phyloP scores from a whole-genome alignment of 2,888 invertebrate species.

The Tortricodes alternella region DNA sequence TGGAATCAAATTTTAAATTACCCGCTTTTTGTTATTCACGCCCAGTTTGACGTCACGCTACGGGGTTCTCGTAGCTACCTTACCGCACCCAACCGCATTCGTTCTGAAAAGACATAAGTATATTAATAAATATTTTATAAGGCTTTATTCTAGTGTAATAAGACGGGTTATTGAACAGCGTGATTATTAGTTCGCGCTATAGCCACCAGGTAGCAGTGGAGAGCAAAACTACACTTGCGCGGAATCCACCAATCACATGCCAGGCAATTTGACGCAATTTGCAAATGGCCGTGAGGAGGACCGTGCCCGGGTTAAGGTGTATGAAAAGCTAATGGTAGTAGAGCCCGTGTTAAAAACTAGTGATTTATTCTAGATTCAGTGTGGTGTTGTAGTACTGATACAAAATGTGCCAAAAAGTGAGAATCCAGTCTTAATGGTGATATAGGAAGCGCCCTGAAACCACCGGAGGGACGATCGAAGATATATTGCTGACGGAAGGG shows the following conservation, averaged over 20 bases:
- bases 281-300: constrained; percentile 83
- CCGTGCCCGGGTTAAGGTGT: constrained; percentile 72
- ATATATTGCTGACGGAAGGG: constrained; percentile 78
- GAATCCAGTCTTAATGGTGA: constrained; percentile 79
- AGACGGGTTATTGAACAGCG: constrained; percentile 41
- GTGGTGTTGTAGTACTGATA: constrained; percentile 71
- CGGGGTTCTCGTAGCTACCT: constrained; percentile 73
- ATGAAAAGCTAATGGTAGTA: constrained; percentile 77
- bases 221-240: constrained; percentile 63
- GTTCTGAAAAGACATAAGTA: constrained; percentile 50
- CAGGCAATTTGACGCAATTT: constrained; percentile 82
- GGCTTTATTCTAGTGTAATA: constrained; percentile 21
- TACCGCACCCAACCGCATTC: constrained; percentile 75
- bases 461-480: constrained; percentile 74
- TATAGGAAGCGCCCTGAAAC: constrained; percentile 72
- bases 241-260: constrained; percentile 72
- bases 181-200: constrained; percentile 44
- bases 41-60: constrained; percentile 82
- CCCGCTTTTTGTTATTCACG: constrained; percentile 70
- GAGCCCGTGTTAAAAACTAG: constrained; percentile 73
- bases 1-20: constrained; percentile 42
- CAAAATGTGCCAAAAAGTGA: constrained; percentile 83
- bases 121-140: constrained; percentile 21
- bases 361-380: constrained; percentile 68
- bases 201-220: constrained; percentile 56